Evolutionary conservation across 2,797 vertebrate genomes (phyloP).

Genomic region (Premnoplex brunnescens): DNA sequence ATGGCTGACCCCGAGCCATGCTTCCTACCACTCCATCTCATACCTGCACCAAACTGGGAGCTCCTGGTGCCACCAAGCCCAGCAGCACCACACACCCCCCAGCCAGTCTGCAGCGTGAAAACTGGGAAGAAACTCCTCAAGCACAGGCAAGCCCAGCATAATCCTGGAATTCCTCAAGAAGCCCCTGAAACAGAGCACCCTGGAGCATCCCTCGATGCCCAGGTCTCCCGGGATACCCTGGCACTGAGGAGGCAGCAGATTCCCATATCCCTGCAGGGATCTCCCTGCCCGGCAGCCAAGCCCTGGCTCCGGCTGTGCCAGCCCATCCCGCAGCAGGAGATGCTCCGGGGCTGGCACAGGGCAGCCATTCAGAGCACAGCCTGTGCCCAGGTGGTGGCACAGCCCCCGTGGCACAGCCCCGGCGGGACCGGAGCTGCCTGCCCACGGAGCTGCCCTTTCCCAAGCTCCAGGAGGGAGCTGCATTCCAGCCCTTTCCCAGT

Average conservation of each 20-base stretch:
- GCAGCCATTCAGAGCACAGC: background rate
- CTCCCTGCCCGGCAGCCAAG: background rate
- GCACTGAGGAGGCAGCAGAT: background rate
- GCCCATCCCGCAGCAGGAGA: background rate
- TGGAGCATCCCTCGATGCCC: background rate
- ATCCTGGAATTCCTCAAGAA: background rate
- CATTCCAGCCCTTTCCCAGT: background rate
- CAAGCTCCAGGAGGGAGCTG: background rate
- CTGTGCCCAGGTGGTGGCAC: background rate
- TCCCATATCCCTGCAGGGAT: background rate
- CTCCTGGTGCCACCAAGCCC: background rate
- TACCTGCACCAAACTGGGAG: background rate
- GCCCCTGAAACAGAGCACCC: background rate
- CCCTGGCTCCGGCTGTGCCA: accelerated
- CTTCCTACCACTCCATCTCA: background rate
- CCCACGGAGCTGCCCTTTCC: background rate
- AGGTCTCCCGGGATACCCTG: background rate
- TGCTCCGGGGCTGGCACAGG: background rate
- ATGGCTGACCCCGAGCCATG: accelerated
- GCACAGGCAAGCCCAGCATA: background rate
- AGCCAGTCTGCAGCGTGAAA: background rate
- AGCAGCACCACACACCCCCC: background rate
- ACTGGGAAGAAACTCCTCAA: background rate
- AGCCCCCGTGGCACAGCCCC: background rate
- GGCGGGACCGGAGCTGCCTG: background rate